These are phyloP conservation scores for Prolemur simus DNA, from an alignment of 2,113 vertebrate genomes.

Conservation along the genomic window DNA sequence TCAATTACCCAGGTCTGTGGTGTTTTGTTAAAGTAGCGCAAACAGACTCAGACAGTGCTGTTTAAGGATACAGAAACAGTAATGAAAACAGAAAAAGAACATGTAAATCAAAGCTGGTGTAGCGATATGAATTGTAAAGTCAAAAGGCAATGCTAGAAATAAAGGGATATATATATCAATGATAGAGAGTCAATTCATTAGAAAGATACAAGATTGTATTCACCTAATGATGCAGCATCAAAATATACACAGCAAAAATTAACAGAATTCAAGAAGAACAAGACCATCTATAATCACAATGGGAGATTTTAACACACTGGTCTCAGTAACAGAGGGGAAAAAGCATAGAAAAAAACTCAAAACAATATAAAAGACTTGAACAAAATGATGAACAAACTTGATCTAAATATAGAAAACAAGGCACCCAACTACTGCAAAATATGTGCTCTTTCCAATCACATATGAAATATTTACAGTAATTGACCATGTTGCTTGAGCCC, in stretches of 20 bases:
- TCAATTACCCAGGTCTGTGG: neutral
- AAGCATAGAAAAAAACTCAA: neutral
- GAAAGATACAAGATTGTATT: neutral
- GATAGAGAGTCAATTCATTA: neutral
- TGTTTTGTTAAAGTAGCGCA: neutral
- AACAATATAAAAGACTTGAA: neutral
- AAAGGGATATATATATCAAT: neutral
- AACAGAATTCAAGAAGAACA: neutral
- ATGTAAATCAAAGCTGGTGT: neutral
- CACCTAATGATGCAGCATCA: neutral
- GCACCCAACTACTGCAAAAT: neutral
- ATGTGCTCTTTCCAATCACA: neutral
- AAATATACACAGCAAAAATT: constrained; percentile 45
- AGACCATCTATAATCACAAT: neutral
- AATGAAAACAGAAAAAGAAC: neutral
- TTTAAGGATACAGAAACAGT: neutral
- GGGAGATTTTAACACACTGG: neutral
- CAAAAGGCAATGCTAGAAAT: neutral
- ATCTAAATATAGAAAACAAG: neutral
- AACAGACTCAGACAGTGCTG: neutral
- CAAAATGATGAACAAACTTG: neutral
- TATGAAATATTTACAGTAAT: neutral
- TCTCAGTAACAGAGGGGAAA: neutral
- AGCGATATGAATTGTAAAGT: neutral
- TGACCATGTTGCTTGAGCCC: no score